These are phyloP conservation scores for Cheilosia urbana DNA, from an alignment of 2,888 invertebrate genomes.

Conservation along the genomic window DNA sequence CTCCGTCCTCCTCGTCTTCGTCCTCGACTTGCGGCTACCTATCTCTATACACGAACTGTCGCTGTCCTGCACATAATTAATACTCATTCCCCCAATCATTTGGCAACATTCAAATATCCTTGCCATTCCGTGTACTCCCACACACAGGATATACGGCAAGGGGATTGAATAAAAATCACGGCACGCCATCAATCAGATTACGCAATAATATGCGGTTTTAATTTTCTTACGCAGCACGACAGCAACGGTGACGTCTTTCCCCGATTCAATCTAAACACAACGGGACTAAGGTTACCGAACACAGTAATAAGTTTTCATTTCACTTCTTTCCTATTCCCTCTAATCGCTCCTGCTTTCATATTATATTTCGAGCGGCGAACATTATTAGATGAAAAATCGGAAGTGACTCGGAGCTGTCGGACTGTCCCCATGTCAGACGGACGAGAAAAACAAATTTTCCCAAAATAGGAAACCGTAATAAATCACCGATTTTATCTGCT, in stretches of 20 bases:
- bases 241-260: slow-evolving; percentile 34
- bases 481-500: slow-evolving; percentile 69
- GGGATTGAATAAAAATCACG: slow-evolving; percentile 48
- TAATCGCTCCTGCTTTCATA: slow-evolving; percentile 34
- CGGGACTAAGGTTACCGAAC: slow-evolving; percentile 55
- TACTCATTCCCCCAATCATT: slow-evolving; percentile 44
- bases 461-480: slow-evolving; percentile 66
- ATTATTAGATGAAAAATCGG: slow-evolving; percentile 70
- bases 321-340: slow-evolving; percentile 17
- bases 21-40: background rate
- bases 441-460: slow-evolving; percentile 53
- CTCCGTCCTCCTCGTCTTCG: no score
- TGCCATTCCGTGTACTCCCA: background rate
- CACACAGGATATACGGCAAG: slow-evolving; percentile 16
- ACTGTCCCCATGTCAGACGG: slow-evolving; percentile 28
- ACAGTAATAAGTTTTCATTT: slow-evolving; percentile 66
- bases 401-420: slow-evolving; percentile 52
- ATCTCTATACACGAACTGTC: background rate
- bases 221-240: slow-evolving; percentile 58
- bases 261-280: slow-evolving; percentile 52
- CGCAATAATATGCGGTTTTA: slow-evolving; percentile 65
- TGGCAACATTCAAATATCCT: slow-evolving; percentile 34
- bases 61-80: slow-evolving; percentile 48
- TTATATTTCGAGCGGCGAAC: slow-evolving; percentile 38
- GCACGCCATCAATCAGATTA: slow-evolving; percentile 67